These are phyloP conservation scores for Chalcis sispes DNA, from an alignment of 2,888 invertebrate genomes.

Conservation along the genomic window DNA sequence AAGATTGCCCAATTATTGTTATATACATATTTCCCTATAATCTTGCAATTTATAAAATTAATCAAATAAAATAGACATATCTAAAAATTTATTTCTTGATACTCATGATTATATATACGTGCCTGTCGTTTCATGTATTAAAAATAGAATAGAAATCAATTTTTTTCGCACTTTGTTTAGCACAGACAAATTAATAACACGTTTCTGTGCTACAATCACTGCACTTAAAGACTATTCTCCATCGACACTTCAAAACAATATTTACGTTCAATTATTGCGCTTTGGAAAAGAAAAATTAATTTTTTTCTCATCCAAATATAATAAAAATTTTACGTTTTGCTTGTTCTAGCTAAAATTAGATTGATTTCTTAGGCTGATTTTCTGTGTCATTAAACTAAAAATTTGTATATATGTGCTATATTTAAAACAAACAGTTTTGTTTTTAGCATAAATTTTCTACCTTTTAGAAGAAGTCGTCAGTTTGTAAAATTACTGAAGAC, in stretches of 20 bases:
- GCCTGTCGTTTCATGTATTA: slow-evolving; percentile 25
- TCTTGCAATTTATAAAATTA: slow-evolving; percentile 26
- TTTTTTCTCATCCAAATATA: slow-evolving; percentile 8
- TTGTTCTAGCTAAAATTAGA: slow-evolving; percentile 15
- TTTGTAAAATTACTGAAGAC: slow-evolving; percentile 8
- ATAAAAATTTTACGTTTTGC: slow-evolving; percentile 16
- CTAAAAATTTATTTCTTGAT: slow-evolving; percentile 26
- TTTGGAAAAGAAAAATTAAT: slow-evolving; percentile 21
- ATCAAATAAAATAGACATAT: slow-evolving; percentile 21
- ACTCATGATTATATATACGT: background rate
- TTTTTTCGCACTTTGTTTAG: slow-evolving; percentile 19
- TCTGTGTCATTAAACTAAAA: slow-evolving; percentile 44
- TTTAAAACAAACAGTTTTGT: slow-evolving; percentile 28
- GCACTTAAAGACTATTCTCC: slow-evolving; percentile 46
- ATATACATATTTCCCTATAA: slow-evolving; percentile 48
- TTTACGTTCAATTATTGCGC: slow-evolving; percentile 32
- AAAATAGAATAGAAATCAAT: slow-evolving; percentile 17
- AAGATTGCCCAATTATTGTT: slow-evolving; percentile 31
- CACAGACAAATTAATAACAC: slow-evolving; percentile 37
- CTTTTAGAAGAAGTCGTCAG: background rate
- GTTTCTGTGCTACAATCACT: slow-evolving; percentile 28
- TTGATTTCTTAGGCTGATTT: slow-evolving; percentile 41
- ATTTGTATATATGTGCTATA: slow-evolving; percentile 13
- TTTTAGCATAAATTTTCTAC: slow-evolving; percentile 13
- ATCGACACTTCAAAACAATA: slow-evolving; percentile 46